Conservation (phyloP, 2,888 invertebrate species). For the Drosophila putrida region DNA sequence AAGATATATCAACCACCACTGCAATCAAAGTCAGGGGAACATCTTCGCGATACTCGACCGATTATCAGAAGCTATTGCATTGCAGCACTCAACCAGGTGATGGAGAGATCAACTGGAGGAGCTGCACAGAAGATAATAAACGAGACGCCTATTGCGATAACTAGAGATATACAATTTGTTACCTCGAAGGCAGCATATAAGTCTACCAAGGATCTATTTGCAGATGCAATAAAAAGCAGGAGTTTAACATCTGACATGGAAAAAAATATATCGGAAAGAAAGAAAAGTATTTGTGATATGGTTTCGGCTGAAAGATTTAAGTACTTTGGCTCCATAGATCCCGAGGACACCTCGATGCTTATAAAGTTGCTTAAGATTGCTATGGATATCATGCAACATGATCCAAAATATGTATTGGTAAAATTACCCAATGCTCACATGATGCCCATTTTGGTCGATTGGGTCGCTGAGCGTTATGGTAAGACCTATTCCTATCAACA, state of each 20-base stretch:
- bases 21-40: not conserved
- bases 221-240: not conserved
- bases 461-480: constrained; percentile 70
- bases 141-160: not conserved
- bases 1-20: constrained; percentile 40
- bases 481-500: constrained; percentile 46
- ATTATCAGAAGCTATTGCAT: constrained; percentile 43
- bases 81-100: constrained; percentile 25
- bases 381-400: constrained; percentile 49
- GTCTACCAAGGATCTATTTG: constrained; percentile 6
- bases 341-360: constrained; percentile 53
- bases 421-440: constrained; percentile 73
- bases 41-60: constrained; percentile 20
- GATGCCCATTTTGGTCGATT: constrained; percentile 67
- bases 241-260: not conserved
- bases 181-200: constrained; percentile 19
- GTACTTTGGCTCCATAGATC: constrained; percentile 51
- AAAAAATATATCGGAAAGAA: no score
- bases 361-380: constrained; percentile 51
- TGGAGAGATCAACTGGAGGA: not conserved
- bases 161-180: not conserved
- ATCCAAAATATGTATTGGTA: constrained; percentile 74
- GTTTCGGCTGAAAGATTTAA: not conserved
- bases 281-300: not conserved
- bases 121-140: not conserved